Evolutionary conservation across 2,113 vertebrate genomes (phyloP), one percentile per base, ranked within the genome.

Genomic region (Cyprinodon tularosa): DNA sequence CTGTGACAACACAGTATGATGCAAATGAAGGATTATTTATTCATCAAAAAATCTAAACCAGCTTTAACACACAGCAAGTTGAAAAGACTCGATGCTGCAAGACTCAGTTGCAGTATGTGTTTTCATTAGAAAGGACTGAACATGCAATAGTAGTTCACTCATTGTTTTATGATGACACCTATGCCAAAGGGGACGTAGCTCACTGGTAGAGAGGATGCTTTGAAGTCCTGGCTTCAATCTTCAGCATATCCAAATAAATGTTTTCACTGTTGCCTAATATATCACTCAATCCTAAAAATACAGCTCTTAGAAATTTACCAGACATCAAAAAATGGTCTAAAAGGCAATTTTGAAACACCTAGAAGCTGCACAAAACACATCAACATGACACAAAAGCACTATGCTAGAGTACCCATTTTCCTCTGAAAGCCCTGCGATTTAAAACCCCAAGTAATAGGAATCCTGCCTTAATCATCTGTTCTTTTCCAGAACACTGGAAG

Each of bases 211-310:
- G 39, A 7, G 40, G 2, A 29, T 45, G 64, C 64, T 66, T 45
- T 13, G 64, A 64, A 6, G 42, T 66, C 64, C 64, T 66, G 62
- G 64, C 42, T 66, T 66, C 42, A 66, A 47, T 47, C 12, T n/a
- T 12, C 42, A 66, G 20, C 48, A 57, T 67, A 14, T 69, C n/a
- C 61, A 62, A 12, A 47, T 10, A 29, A 29, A 7, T 12, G 2
- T 45, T 45, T 45, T 0, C 7, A 42, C 42, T 42, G 9, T 42
- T 42, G 42, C 42, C 17, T 57, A 15, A 53, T 20, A 14, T 57
- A 6, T 57, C 17, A 57, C 50, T 57, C n/a, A 50, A 50, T 50
- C 50, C 50, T 57, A 57, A 57, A 57, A n/a, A 10, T 20, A 20
- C 6, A 6, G 7, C 50, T 3, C 17, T 8, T n/a, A 6, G 6